Conservation (phyloP, 1,140 invertebrate genomes). For the Frieseomelitta varia region DNA sequence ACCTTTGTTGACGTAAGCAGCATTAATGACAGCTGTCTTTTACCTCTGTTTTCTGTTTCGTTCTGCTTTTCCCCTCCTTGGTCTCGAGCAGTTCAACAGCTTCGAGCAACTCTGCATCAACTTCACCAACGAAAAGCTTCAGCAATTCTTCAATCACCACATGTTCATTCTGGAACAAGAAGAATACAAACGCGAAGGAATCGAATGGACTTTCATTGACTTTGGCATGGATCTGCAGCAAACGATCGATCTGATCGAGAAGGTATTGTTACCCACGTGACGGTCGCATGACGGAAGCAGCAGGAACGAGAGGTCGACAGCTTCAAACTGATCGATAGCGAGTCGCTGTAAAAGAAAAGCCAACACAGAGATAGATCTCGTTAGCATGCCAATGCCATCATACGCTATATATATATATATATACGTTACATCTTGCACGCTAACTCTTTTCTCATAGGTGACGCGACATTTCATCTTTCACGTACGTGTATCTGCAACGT, state of each 20-base stretch:
- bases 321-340: slow-evolving; percentile 16
- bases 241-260: slow-evolving; percentile 89
- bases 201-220: slow-evolving; percentile 89
- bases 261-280: slow-evolving; percentile 80
- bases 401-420: no score
- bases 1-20: slow-evolving; percentile 39
- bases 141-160: slow-evolving; percentile 90
- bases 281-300: slow-evolving; percentile 25
- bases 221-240: slow-evolving; percentile 90
- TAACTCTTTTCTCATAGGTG: slow-evolving; percentile 15
- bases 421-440: background rate
- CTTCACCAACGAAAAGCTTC: slow-evolving; percentile 89
- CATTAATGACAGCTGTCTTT: slow-evolving; percentile 78
- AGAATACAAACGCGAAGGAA: slow-evolving; percentile 88
- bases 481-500: slow-evolving; percentile 79
- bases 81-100: slow-evolving; percentile 81
- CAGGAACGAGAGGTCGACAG: slow-evolving; percentile 29
- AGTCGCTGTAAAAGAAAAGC: background rate
- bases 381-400: slow-evolving; percentile 13
- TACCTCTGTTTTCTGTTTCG: slow-evolving; percentile 69
- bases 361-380: background rate
- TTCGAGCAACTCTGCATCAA: slow-evolving; percentile 87
- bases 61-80: slow-evolving; percentile 50
- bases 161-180: slow-evolving; percentile 90
- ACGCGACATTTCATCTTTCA: background rate